These are phyloP conservation scores for Galagoides demidoff DNA, from an alignment of 2,797 vertebrate genomes.

Conservation along the genomic window DNA sequence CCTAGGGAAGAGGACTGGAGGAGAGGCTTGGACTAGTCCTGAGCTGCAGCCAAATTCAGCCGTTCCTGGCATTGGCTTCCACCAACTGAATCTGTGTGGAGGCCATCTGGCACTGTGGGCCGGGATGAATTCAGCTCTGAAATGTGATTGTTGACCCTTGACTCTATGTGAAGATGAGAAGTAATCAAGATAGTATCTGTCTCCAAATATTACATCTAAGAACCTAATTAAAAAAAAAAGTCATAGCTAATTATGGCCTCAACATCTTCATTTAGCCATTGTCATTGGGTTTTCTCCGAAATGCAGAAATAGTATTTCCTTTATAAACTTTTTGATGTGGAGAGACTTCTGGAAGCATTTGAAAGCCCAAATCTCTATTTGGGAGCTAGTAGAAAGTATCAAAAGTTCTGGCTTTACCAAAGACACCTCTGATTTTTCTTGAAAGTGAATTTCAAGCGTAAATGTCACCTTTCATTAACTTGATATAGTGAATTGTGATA, in stretches of 20 bases:
- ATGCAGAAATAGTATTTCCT: constrained; percentile 6
- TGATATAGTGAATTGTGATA: not conserved
- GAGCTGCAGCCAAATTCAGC: not conserved
- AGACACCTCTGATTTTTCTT: constrained; percentile 47
- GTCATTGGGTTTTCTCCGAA: not conserved
- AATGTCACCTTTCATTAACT: not conserved
- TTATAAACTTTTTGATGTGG: not conserved
- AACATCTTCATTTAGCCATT: not conserved
- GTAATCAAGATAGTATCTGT: not conserved
- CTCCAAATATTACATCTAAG: not conserved
- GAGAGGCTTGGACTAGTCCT: not conserved
- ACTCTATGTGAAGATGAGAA: not conserved
- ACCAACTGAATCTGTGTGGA: not conserved
- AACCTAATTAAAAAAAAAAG: not conserved
- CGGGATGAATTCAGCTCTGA: not conserved
- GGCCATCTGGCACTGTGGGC: not conserved
- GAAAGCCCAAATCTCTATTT: not conserved
- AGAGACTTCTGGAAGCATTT: not conserved
- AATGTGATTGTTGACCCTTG: not conserved
- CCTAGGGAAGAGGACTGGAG: not conserved
- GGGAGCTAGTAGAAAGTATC: constrained; percentile 8
- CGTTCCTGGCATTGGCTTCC: not conserved
- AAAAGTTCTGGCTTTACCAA: constrained; percentile 37
- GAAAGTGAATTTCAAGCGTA: not conserved
- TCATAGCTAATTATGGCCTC: not conserved